These are phyloP conservation scores for Acyrthosiphon pisum DNA, from an alignment of 1,140 invertebrate genomes.

Conservation along the genomic window DNA sequence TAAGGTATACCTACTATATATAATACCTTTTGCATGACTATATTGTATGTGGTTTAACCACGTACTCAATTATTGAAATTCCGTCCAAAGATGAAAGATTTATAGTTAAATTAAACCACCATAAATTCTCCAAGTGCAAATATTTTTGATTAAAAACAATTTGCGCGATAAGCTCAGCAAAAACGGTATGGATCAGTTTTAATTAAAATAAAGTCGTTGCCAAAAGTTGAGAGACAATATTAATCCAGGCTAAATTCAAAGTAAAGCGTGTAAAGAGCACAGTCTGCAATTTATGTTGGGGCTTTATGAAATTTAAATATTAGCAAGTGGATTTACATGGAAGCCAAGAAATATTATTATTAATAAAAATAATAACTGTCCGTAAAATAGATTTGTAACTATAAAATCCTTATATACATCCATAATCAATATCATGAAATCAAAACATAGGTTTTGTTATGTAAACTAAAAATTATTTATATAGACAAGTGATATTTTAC, in stretches of 20 bases:
- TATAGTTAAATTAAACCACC: not conserved
- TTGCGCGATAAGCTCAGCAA: constrained; percentile 35
- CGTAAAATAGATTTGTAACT: not conserved
- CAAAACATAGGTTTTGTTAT: not conserved
- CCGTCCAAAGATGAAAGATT: not conserved
- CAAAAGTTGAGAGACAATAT: constrained; percentile 22
- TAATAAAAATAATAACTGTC: not conserved
- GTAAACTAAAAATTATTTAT: not conserved
- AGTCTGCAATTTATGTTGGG: not conserved
- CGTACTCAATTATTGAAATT: constrained; percentile 29
- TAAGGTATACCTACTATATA: not conserved
- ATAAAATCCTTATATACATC: not conserved
- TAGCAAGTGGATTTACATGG: not conserved
- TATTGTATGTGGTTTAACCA: not conserved
- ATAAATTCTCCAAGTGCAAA: constrained; percentile 12
- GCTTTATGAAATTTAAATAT: constrained; percentile 36
- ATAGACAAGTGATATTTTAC: not conserved
- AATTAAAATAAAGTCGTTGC: constrained; percentile 54
- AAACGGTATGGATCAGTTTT: constrained; percentile 42
- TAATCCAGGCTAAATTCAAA: constrained; percentile 31
- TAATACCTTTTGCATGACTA: not conserved
- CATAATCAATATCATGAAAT: too few relatives aligned
- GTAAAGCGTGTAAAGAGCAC: constrained; percentile 7
- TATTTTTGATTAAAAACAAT: constrained; percentile 49
- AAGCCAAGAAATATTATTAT: constrained; percentile 36